Conservation (phyloP, 2,888 invertebrate genomes). For the Diplazon laetatorius region DNA sequence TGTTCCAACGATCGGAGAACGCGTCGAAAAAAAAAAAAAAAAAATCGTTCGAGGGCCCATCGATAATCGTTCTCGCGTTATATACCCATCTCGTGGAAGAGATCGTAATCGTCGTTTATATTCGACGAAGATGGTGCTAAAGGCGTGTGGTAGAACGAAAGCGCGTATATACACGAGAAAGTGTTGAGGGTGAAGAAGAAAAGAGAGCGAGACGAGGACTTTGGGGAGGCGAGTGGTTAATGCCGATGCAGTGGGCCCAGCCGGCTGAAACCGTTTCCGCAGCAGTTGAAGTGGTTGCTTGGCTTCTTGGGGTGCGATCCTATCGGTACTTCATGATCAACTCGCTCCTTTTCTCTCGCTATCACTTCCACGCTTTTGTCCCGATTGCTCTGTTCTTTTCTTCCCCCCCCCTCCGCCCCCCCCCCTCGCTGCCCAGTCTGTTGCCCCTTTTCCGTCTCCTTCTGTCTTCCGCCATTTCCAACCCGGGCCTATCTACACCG, state of each 20-base stretch:
- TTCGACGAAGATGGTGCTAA: conserved; percentile 30
- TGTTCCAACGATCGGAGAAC: conserved; percentile 26
- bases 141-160: conserved; percentile 6
- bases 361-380: conserved; percentile 55
- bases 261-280: conserved; percentile 47
- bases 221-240: conserved; percentile 22
- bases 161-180: conserved; percentile 19
- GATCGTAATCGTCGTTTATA: conserved; percentile 61
- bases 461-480: conserved; percentile 55
- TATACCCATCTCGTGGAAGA: conserved; percentile 58
- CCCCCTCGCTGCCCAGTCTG: too few species aligned
- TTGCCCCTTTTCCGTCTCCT: conserved; percentile 35
- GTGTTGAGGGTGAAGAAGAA: conserved; percentile 16
- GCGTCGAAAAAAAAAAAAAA: conserved; percentile 12
- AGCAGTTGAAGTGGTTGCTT: conserved; percentile 47
- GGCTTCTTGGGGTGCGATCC: conserved; percentile 51
- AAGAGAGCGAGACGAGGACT: conserved; percentile 14
- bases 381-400: conserved; percentile 33
- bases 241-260: conserved; percentile 40
- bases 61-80: conserved; percentile 65
- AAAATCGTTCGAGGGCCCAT: conserved; percentile 52
- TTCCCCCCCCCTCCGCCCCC: too few species aligned
- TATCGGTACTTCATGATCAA: conserved; percentile 56
- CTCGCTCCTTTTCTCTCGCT: conserved; percentile 17
- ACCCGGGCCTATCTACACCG: conserved; percentile 73